Evolutionary conservation across 2,797 vertebrate species (phyloP), one percentile per base, ranked within the genome.

Genomic region (Oreonectes daqikongensis): DNA sequence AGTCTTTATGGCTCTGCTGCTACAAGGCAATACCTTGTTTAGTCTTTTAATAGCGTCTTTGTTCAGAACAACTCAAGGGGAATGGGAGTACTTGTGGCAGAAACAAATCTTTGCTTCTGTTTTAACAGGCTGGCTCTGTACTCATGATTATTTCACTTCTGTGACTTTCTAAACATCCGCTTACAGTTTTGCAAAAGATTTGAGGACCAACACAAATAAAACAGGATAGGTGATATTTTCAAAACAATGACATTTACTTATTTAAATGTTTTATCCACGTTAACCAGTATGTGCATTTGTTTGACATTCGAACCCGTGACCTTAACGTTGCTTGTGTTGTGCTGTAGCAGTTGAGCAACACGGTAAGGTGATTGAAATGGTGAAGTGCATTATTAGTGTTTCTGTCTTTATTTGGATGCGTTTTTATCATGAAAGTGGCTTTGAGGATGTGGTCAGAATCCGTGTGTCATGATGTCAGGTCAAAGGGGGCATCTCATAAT

Each of bases 401-500:
- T n/a, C n/a, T n/a, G n/a, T n/a, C n/a, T n/a, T n/a, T n/a, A n/a
- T n/a, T n/a, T n/a, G n/a, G n/a, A n/a, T n/a, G n/a, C n/a, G n/a
- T n/a, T n/a, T n/a, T n/a, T n/a, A n/a, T n/a, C n/a, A n/a, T n/a
- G n/a, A n/a, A 42, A 46, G 14, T 18, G 44, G 12, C 44, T 15
- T 46, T 17, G 44, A 46, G 15, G 17, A 20, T 65, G 26, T 40
- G 70, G 75, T 86, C 75, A 77, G 28, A 57, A 79, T 82, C 73
- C 85, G 72, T 75, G 78, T 72, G 70, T 76, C 73, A 83, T 77
- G 65, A 75, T 69, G 72, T 81, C 59, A 65, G 83, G 78, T 86
- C 86, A 84, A 83, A 78, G 74, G 84, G 85, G 66, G 84, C 80
- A 80, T 85, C 84, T 70, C 71, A 84, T 76, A 79, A 75, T 59